These are phyloP conservation scores for Drosophila limbata DNA, from an alignment of 2,888 invertebrate genomes.

Conservation along the genomic window DNA sequence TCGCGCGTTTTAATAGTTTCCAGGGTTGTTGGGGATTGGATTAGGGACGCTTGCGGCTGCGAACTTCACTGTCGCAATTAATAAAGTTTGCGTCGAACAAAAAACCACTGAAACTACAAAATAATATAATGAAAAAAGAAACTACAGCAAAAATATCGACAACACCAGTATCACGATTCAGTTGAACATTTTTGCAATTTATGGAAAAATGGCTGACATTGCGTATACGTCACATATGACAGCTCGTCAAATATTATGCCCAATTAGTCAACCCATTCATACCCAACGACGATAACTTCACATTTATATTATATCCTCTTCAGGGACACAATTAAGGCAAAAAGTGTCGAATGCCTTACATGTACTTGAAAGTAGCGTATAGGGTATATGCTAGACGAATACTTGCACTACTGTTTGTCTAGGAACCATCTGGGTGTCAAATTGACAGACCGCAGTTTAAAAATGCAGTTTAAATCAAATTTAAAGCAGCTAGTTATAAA, in stretches of 20 bases:
- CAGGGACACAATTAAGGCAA: neutral
- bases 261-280: conserved; percentile 30
- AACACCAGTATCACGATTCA: conserved; percentile 13
- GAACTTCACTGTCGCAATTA: conserved; percentile 75
- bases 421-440: neutral
- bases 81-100: conserved; percentile 69
- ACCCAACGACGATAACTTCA: neutral
- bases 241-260: conserved; percentile 41
- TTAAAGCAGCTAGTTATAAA: conserved; percentile 3
- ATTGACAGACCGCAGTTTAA: conserved; percentile 9
- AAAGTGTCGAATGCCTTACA: too few species aligned
- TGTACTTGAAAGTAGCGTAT: neutral
- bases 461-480: conserved; percentile 19
- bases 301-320: neutral
- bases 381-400: neutral
- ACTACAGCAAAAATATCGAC: conserved; percentile 4
- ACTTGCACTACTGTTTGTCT: neutral
- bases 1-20: conserved; percentile 52
- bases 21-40: conserved; percentile 28
- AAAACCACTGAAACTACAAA: conserved; percentile 22
- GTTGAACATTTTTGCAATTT: conserved; percentile 54
- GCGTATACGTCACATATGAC: conserved; percentile 56
- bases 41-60: conserved; percentile 32
- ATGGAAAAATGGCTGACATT: conserved; percentile 49
- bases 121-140: conserved; percentile 13